A percentile compares a stretch with the other conserved stretches of the same genome.
Evolutionary conservation across 1,140 invertebrate species (phyloP).

Genomic region (Zophobas atratus): DNA sequence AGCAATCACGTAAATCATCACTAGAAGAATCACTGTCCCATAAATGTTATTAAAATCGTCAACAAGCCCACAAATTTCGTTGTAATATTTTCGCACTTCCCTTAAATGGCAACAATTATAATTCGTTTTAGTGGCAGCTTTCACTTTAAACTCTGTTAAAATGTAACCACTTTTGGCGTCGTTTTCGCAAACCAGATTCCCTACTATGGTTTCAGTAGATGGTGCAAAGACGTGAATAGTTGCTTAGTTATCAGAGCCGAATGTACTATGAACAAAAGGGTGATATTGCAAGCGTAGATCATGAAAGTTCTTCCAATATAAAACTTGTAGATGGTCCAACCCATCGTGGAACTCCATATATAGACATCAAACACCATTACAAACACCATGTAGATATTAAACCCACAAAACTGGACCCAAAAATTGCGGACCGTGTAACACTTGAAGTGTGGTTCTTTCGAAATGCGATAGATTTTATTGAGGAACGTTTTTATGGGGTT

Average conservation of each 20-base stretch:
- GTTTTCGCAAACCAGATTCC: no score
- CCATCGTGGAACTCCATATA: neutral
- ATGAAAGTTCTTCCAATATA: constrained; percentile 9
- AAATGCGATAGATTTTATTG: neutral
- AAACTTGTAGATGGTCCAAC: neutral
- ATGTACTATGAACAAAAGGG: neutral
- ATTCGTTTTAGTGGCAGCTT: neutral
- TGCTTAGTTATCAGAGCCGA: constrained; percentile 5
- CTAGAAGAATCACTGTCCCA: neutral
- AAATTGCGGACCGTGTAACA: neutral
- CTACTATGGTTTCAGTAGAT: neutral
- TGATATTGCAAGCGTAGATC: neutral
- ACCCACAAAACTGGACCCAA: neutral
- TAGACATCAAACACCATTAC: constrained; percentile 1
- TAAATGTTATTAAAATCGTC: constrained; percentile 9
- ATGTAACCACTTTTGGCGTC: neutral
- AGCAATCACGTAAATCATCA: neutral
- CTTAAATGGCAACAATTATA: neutral
- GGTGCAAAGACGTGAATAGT: neutral
- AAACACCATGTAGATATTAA: neutral
- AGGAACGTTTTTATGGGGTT: neutral
- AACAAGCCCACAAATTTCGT: constrained; percentile 2
- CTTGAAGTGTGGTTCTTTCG: neutral
- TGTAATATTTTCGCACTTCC: neutral
- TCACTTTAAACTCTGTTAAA: neutral